phyloP scores from a whole-genome alignment of 1,140 invertebrate species.

The Parasteatoda tepidariorum region DNA sequence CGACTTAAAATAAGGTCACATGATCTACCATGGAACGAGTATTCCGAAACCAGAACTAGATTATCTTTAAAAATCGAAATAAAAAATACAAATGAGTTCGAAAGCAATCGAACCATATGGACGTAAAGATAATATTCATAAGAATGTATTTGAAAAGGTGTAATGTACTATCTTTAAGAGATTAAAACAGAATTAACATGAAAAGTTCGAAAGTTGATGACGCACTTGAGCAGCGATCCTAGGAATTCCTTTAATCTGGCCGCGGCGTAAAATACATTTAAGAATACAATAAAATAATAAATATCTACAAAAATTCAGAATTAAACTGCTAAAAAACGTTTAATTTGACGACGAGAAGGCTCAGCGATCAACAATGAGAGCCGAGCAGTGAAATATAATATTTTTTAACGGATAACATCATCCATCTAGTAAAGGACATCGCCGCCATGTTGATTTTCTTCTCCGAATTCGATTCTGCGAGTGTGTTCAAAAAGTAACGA shows the following conservation, averaged over 20 bases:
- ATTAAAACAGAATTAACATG: not conserved
- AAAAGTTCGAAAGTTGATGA: not conserved
- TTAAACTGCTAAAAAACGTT: too few relatives aligned
- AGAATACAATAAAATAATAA: too few relatives aligned
- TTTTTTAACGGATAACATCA: not conserved
- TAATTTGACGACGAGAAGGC: too few relatives aligned
- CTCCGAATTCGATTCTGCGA: not conserved
- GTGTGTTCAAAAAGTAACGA: conserved; percentile 8
- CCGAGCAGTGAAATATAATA: not conserved
- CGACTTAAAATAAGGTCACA: not conserved
- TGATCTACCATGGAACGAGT: not conserved
- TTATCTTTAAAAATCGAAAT: not conserved
- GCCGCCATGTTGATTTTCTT: conserved; percentile 57
- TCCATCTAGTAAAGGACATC: conserved; percentile 1
- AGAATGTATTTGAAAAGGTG: not conserved
- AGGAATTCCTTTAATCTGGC: too few relatives aligned
- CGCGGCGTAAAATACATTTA: too few relatives aligned
- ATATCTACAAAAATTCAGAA: too few relatives aligned
- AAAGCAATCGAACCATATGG: not conserved
- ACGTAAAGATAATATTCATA: not conserved
- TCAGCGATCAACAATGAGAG: too few relatives aligned
- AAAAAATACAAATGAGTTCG: not conserved
- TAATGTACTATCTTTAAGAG: not conserved
- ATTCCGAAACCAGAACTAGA: not conserved
- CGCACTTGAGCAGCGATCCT: too few relatives aligned